Conservation (phyloP, 2,888 invertebrate genomes). For the Euspilapteryx auroguttella region DNA sequence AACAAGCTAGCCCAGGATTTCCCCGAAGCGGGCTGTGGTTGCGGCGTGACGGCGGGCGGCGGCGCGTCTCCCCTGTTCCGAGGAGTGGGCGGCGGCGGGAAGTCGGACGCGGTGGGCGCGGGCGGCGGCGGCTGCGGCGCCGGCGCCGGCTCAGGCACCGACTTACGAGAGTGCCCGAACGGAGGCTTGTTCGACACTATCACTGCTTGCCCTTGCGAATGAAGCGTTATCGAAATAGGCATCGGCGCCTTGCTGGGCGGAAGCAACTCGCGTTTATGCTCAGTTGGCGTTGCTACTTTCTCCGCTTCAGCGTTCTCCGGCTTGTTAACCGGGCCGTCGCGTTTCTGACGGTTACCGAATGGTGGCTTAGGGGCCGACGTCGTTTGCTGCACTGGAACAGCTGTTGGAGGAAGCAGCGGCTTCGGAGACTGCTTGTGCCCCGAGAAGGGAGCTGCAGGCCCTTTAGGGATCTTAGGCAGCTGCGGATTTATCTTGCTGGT, state of each 20-base stretch:
- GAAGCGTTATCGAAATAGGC: slow-evolving; percentile 52
- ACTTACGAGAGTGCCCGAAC: slow-evolving; percentile 43
- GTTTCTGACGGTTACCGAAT: slow-evolving; percentile 47
- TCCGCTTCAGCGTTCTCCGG: slow-evolving; percentile 31
- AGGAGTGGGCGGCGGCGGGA: slow-evolving; percentile 50
- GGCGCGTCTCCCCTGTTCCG: slow-evolving; percentile 33
- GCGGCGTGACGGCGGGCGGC: slow-evolving; percentile 28
- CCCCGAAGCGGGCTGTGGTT: slow-evolving; percentile 40
- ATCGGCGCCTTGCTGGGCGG: slow-evolving; percentile 49
- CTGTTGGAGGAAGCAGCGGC: slow-evolving; percentile 42
- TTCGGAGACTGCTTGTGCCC: slow-evolving; percentile 40
- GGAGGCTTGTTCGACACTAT: slow-evolving; percentile 53
- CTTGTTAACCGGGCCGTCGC: slow-evolving; percentile 33
- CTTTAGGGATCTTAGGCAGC: slow-evolving; percentile 25
- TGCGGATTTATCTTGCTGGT: slow-evolving; percentile 8
- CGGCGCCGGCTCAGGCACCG: slow-evolving; percentile 28
- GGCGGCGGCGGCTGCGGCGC: slow-evolving; percentile 42
- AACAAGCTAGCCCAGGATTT: slow-evolving; percentile 73
- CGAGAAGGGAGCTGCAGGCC: slow-evolving; percentile 47
- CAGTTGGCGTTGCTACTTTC: slow-evolving; percentile 13
- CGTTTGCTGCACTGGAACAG: slow-evolving; percentile 42
- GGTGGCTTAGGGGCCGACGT: slow-evolving; percentile 45
- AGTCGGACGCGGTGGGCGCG: slow-evolving; percentile 51
- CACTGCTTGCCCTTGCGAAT: slow-evolving; percentile 39
- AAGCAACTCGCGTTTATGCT: slow-evolving; percentile 39